These are phyloP conservation scores for Cyanoliseus patagonus DNA, from an alignment of 2,113 vertebrate species.

Conservation along the genomic window DNA sequence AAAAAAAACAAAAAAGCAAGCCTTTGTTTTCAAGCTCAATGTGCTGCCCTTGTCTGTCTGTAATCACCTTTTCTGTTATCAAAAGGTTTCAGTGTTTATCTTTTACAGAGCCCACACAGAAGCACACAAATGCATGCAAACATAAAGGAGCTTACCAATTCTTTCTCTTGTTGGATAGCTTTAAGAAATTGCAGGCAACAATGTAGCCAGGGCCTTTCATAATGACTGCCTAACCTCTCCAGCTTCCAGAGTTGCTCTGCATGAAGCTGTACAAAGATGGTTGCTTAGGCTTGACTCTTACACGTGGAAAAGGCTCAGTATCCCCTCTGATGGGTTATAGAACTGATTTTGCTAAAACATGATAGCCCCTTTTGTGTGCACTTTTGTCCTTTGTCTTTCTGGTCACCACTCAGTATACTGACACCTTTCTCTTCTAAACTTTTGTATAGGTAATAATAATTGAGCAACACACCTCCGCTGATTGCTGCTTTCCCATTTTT, in stretches of 20 bases:
- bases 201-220: fast-evolving
- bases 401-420: too few species aligned
- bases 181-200: too few species aligned
- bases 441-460: neutral
- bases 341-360: neutral
- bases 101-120: fast-evolving
- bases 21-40: neutral
- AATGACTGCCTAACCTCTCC: neutral
- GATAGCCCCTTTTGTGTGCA: neutral
- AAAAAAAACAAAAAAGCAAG: neutral
- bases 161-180: too few species aligned
- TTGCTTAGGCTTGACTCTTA: fast-evolving
- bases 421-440: neutral
- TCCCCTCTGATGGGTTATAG: fast-evolving
- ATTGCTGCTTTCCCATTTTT: neutral
- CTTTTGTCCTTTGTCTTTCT: neutral
- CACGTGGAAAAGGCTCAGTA: neutral
- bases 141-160: fast-evolving
- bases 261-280: neutral
- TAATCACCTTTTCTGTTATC: neutral
- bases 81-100: neutral
- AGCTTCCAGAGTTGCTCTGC: neutral
- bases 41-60: neutral
- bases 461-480: neutral
- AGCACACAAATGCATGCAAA: neutral